Evolutionary conservation across 2,113 vertebrate species (phyloP), one percentile per base, ranked within the genome.

Genomic region (Azemiops feae): DNA sequence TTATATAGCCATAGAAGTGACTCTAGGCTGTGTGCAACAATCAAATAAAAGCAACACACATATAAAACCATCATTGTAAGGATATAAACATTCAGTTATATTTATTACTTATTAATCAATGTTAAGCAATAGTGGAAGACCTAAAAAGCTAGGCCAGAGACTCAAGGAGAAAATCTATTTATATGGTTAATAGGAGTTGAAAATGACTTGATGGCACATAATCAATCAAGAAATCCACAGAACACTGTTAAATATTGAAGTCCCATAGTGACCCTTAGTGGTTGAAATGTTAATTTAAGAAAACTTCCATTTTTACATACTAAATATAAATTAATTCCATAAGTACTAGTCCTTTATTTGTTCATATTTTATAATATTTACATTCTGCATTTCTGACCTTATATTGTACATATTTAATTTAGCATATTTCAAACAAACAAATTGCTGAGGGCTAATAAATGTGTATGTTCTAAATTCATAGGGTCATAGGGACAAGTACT

Each of bases 191-290:
- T 43, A 81, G 18, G 34, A 81, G 34, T 22, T 22, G 74, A 43
- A 81, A 81, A 43, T 22, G 34, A 81, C 7, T 81, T 43, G 74
- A 9, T 81, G 34, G 74, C 16, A 81, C 7, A 81, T 18, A 43
- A 43, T 43, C 74, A 43, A 39, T 81, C 74, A 81, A 81, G 34
- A 54, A 43, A 18, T 20, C 1, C 30, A 39, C 43, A 60, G 54
- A 90, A 88, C 2, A 27, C 47, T 25, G 14, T 43, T 47, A 20
- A 74, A 85, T 60, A 86, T 3, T 90, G 22, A 85, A 93, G 92
- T 58, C 90, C 69, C 25, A 90, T 53, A 93, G 92, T 58, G 92
- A 90, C 92, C 92, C 92, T 90, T 90, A 93, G 92, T 90, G 92
- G 92, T 22, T 64, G n/a, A 93, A 90, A 53, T 7, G 39, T 64